Percentiles rank a stretch among this genome's conserved stretches.
These are phyloP conservation scores for Psittacara wagleri DNA, from an alignment of 2,113 vertebrate species.

Conservation along the genomic window DNA sequence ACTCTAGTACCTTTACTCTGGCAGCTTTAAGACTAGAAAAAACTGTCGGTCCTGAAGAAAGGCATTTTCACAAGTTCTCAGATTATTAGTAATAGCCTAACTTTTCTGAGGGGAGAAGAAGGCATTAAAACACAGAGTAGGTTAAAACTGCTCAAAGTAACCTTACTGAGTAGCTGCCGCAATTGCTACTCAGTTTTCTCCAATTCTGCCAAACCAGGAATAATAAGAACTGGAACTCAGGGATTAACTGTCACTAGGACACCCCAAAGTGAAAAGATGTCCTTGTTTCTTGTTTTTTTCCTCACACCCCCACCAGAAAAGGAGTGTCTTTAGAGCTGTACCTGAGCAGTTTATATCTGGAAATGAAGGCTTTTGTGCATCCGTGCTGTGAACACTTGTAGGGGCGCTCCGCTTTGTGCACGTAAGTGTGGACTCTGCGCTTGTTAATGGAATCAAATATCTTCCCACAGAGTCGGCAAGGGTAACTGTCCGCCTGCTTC, in stretches of 20 bases:
- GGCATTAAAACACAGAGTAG: background rate
- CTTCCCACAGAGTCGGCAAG: conserved; percentile 74
- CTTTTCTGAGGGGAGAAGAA: accelerated
- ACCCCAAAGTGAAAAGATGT: background rate
- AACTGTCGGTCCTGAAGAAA: background rate
- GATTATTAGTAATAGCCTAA: background rate
- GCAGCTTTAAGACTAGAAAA: background rate
- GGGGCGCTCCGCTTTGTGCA: conserved; percentile 74
- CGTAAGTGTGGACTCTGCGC: conserved; percentile 70
- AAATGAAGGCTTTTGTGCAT: conserved; percentile 80
- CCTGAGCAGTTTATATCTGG: conserved; percentile 81
- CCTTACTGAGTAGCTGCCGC: background rate
- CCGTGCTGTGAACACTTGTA: conserved; percentile 75
- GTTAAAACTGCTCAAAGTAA: background rate
- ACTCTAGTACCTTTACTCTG: background rate
- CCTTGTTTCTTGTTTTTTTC: background rate
- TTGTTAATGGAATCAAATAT: conserved; percentile 74
- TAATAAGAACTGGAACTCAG: background rate
- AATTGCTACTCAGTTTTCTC: background rate
- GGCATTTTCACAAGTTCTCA: background rate
- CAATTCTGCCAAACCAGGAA: background rate
- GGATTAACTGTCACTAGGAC: background rate
- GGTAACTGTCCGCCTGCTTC: conserved; percentile 61
- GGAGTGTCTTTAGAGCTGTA: conserved; percentile 32
- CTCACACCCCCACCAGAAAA: background rate